A percentile compares a stretch with the other conserved stretches of the same genome.
Evolutionary conservation across 1,140 invertebrate genomes (phyloP).

Genomic region (Cotesia glomerata): DNA sequence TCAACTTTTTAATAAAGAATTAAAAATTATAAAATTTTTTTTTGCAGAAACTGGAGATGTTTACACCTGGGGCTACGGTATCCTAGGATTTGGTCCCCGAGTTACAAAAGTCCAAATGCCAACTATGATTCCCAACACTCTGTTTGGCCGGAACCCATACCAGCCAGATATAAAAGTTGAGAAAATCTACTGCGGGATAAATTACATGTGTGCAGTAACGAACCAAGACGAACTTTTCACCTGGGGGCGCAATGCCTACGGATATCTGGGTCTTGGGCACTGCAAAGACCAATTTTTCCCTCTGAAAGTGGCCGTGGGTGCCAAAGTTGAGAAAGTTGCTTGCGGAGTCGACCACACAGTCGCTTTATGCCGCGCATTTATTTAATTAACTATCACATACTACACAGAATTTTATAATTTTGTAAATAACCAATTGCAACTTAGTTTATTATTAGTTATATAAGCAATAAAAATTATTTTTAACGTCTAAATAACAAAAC

Average conservation of each 20-base stretch:
- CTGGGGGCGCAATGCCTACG: conserved; percentile 88
- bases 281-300: conserved; percentile 87
- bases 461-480: not conserved
- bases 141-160: conserved; percentile 88
- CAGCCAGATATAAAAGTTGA: conserved; percentile 69
- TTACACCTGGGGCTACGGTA: conserved; percentile 92
- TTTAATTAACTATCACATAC: conserved; percentile 51
- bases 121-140: conserved; percentile 73
- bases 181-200: conserved; percentile 76
- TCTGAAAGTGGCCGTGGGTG: conserved; percentile 80
- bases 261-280: conserved; percentile 83
- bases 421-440: not conserved
- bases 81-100: conserved; percentile 86
- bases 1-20: conserved; percentile 19
- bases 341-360: conserved; percentile 88
- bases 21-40: conserved; percentile 28
- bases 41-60: conserved; percentile 78
- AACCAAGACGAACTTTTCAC: conserved; percentile 82
- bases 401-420: not conserved
- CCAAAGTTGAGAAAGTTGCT: conserved; percentile 72
- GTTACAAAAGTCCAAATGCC: conserved; percentile 72
- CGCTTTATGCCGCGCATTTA: conserved; percentile 76
- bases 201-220: conserved; percentile 81
- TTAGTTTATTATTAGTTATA: not conserved
- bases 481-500: not conserved